Evolutionary conservation across 2,797 vertebrate genomes (phyloP).

Genomic region (Sparidentex hasta): DNA sequence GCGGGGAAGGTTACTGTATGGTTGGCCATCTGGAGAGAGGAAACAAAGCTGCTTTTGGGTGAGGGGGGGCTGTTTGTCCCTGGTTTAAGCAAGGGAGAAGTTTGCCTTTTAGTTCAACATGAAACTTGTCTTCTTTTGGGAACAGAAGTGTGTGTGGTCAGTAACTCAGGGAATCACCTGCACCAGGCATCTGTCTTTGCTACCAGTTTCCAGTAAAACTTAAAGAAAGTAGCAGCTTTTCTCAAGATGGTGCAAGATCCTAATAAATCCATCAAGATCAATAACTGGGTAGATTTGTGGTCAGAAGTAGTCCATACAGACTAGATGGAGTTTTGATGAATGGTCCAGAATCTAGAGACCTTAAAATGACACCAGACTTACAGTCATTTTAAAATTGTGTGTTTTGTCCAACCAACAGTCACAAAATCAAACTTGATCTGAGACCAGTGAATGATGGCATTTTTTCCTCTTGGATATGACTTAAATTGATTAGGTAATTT

Average conservation of each 20-base stretch:
- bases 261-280: not conserved
- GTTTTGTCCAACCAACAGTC: too few species aligned
- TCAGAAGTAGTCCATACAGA: constrained; percentile 6
- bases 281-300: not conserved
- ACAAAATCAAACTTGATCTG: too few species aligned
- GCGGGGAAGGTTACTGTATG: constrained; percentile 48
- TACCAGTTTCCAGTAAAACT: not conserved
- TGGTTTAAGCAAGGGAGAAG: constrained; percentile 22
- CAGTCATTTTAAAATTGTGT: too few species aligned
- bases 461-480: too few species aligned
- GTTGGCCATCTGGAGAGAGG: constrained; percentile 73
- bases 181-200: not conserved
- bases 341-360: not conserved
- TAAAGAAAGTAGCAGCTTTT: constrained; percentile 8
- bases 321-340: not conserved
- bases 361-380: not conserved
- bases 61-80: constrained; percentile 45
- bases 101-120: constrained; percentile 7
- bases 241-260: not conserved
- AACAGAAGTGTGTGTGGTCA: not conserved
- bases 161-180: not conserved
- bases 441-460: too few species aligned
- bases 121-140: not conserved
- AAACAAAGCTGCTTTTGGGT: constrained; percentile 41
- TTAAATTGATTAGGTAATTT: too few species aligned